Evolutionary conservation across 2,888 invertebrate species (phyloP).

Genomic region (Barypeithes pellucidus): DNA sequence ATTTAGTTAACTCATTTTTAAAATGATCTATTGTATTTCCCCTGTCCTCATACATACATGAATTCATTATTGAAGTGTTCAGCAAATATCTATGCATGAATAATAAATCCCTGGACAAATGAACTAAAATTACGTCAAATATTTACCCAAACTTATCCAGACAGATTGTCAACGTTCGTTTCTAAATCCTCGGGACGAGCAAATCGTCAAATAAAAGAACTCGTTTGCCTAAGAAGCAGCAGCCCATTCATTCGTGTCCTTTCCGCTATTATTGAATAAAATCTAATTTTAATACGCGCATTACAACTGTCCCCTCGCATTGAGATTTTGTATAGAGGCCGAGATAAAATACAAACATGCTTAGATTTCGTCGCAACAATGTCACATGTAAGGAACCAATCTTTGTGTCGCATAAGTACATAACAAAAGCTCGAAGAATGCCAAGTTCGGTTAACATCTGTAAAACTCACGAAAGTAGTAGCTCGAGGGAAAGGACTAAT

Average conservation of each 20-base stretch:
- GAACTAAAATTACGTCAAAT: constrained; percentile 45
- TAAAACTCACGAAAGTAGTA: constrained; percentile 45
- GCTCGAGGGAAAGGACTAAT: constrained; percentile 55
- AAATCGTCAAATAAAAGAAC: constrained; percentile 37
- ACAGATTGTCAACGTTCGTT: constrained; percentile 41
- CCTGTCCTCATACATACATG: background rate
- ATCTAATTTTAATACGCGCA: constrained; percentile 38
- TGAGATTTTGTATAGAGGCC: constrained; percentile 22
- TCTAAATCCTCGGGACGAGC: constrained; percentile 29
- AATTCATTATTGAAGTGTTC: background rate
- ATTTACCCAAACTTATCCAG: constrained; percentile 41
- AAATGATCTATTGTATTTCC: constrained; percentile 24
- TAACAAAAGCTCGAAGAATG: constrained; percentile 29
- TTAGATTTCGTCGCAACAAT: constrained; percentile 36
- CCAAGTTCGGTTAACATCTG: constrained; percentile 39
- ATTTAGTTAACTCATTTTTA: background rate
- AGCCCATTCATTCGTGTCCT: constrained; percentile 21
- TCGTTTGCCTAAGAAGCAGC: constrained; percentile 34
- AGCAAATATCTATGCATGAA: constrained; percentile 31
- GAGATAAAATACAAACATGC: constrained; percentile 34
- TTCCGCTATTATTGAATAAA: constrained; percentile 36
- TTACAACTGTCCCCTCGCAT: constrained; percentile 37
- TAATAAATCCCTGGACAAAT: constrained; percentile 29
- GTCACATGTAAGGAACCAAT: constrained; percentile 35
- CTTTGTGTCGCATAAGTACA: constrained; percentile 37